Evolutionary conservation across 2,113 vertebrate genomes (phyloP).

Genomic region (Amphilophus citrinellus): DNA sequence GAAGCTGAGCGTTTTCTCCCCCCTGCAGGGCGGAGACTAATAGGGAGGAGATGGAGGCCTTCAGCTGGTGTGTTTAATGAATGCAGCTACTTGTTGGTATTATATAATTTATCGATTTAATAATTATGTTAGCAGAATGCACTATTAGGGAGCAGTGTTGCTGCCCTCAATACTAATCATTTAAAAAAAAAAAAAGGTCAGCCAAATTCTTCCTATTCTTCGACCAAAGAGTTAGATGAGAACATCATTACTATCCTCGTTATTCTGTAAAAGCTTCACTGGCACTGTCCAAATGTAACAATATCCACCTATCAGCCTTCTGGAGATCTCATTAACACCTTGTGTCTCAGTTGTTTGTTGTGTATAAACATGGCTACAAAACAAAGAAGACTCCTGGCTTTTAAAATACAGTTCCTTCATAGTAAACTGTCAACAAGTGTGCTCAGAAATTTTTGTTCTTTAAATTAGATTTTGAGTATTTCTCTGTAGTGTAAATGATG

Average conservation of each 20-base stretch:
- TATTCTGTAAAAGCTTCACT: background rate
- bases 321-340: background rate
- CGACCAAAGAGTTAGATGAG: background rate
- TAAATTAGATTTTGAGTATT: background rate
- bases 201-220: too few species aligned
- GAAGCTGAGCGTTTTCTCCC: conserved; percentile 82
- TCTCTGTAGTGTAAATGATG: background rate
- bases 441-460: background rate
- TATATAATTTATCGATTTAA: background rate
- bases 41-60: conserved; percentile 75
- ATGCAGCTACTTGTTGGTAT: conserved; percentile 11
- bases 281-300: background rate
- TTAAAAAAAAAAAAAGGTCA: too few species aligned
- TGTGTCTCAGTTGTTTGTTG: background rate
- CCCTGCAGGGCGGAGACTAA: conserved; percentile 84
- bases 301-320: too few species aligned
- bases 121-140: background rate
- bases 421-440: background rate
- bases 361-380: background rate
- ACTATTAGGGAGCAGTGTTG: background rate
- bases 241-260: background rate
- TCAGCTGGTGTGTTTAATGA: conserved; percentile 56
- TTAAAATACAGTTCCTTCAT: background rate
- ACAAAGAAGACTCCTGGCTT: background rate
- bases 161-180: background rate